Base-by-base conservation (phyloP, 2,888 invertebrate species). In the Apodemia duryi region DNA sequence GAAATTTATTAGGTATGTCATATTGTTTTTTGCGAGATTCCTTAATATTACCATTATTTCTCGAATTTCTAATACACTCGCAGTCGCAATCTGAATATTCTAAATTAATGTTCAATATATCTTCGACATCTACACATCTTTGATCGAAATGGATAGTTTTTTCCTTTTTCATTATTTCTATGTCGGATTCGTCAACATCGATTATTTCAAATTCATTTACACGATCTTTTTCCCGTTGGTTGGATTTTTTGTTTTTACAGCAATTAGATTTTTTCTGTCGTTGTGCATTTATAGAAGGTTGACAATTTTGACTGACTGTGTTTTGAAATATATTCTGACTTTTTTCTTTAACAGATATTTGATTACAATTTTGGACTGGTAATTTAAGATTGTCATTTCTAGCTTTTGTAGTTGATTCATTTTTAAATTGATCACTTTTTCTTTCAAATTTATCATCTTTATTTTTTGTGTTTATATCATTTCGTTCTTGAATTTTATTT, bases 51-150 rank as follows among this genome's bases (percentile, higher is more conserved):
- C 13, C 32, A 57, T 57, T 57, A 32, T 57, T 57, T 57, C 57
- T 57, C 1, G 57, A 57, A 57, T 57, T 57, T 32, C 57, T 57
- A 11, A 28, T 60, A 60, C 57, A 60, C 28, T 35, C 57, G n/a
- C 35, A 35, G 6, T 60, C 57, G 11, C 57, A 60, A 35, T 60
- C 57, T 13, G 32, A 60, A 60, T 60, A 60, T 60, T 60, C 57
- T n/a, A 60, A 60, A n/a, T 60, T 60, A 13, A 60, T 60, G 35
- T 60, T 60, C 13, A 60, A 35, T 35, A 60, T 60, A 7, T 60
- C 57, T 6, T 60, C 32, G n/a, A 60, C 13, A n/a, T 32, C 57
- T 13, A n/a, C 4, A 35, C 32, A 29, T 29, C n/a, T 60, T 60
- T 60, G 32, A 35, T 60, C 57, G 35, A 60, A 60, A 60, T 60